Percentiles rank a stretch among this genome's conserved stretches.
These are phyloP conservation scores for Polyommatus iphigenia DNA, from an alignment of 2,888 invertebrate genomes.

Conservation along the genomic window DNA sequence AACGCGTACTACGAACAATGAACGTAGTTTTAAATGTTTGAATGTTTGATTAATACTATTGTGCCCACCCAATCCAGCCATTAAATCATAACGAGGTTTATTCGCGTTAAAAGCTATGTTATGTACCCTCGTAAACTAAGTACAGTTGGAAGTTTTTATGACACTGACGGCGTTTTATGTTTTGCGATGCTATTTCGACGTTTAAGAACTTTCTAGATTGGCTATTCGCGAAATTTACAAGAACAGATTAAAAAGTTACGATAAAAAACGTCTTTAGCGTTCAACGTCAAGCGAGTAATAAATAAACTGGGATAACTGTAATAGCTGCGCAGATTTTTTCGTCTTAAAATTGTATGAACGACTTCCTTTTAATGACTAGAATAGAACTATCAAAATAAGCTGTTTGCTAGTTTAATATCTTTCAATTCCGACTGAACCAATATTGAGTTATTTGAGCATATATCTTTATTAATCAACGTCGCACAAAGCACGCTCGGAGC, in stretches of 20 bases:
- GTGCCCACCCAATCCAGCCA: conserved; percentile 27
- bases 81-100: conserved; percentile 37
- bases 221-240: conserved; percentile 4
- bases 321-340: not conserved
- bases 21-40: conserved; percentile 2
- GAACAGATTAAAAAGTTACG: conserved; percentile 11
- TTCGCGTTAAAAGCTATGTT: conserved; percentile 37
- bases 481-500: not conserved
- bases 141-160: conserved; percentile 35
- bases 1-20: not conserved
- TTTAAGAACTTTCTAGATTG: conserved; percentile 28
- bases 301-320: not conserved
- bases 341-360: not conserved
- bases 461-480: conserved; percentile 3
- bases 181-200: conserved; percentile 27
- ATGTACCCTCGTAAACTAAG: conserved; percentile 36
- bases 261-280: not conserved
- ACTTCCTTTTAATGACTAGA: not conserved
- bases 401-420: not conserved
- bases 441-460: not conserved
- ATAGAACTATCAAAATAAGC: not conserved
- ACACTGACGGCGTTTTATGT: conserved; percentile 20
- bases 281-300: conserved; percentile 9
- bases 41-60: conserved; percentile 14
- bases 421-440: not conserved